Evolutionary conservation across 2,113 vertebrate species (phyloP).

Genomic region (Colinus virginianus): DNA sequence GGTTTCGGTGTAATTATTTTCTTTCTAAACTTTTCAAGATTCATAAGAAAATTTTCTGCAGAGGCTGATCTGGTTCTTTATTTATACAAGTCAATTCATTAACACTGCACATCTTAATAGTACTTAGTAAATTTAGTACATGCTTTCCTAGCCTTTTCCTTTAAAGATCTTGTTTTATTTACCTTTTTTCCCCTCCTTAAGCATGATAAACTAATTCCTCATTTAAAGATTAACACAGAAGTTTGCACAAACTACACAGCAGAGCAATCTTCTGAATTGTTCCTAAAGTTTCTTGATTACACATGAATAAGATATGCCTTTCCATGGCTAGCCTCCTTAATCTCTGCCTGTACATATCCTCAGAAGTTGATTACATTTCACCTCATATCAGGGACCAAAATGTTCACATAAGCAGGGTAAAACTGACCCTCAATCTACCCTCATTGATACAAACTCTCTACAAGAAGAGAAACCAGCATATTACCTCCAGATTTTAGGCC

Average conservation of each 20-base stretch:
- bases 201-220: neutral
- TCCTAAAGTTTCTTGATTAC: neutral
- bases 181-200: neutral
- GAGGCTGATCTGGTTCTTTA: neutral
- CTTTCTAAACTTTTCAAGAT: neutral
- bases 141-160: neutral
- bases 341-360: neutral
- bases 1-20: neutral
- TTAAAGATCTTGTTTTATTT: neutral
- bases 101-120: neutral
- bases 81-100: neutral
- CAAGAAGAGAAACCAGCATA: neutral
- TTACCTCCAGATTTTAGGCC: fast-evolving
- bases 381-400: neutral
- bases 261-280: neutral
- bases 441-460: neutral
- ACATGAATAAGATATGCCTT: neutral
- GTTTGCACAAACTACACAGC: neutral
- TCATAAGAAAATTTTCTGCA: neutral
- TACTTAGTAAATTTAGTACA: neutral
- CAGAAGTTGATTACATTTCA: neutral
- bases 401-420: neutral
- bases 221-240: neutral
- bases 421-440: neutral
- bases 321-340: neutral